Percentiles rank a stretch among this genome's conserved stretches.
phyloP scores from a whole-genome alignment of 2,797 vertebrate genomes.

The Premnoplex brunnescens region DNA sequence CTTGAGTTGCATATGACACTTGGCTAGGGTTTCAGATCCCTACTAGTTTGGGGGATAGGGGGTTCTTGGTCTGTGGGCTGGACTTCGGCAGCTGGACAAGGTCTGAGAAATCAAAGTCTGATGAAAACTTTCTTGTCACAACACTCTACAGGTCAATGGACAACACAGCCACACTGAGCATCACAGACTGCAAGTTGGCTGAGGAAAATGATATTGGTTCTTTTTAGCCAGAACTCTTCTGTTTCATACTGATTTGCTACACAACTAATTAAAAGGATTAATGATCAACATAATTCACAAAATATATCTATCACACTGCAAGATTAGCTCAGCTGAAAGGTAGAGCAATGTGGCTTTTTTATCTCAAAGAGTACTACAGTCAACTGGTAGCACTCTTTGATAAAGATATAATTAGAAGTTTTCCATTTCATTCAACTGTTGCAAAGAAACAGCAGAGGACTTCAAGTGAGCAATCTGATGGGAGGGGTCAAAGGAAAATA shows the following conservation, averaged over 20 bases:
- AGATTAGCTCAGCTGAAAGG: not conserved
- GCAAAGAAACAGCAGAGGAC: not conserved
- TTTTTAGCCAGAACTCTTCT: not conserved
- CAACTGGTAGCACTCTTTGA: not conserved
- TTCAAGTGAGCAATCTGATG: not conserved
- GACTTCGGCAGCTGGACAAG: not conserved
- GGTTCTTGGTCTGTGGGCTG: not conserved
- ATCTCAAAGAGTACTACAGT: not conserved
- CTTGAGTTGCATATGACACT: not conserved
- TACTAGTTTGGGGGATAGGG: not conserved
- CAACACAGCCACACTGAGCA: not conserved
- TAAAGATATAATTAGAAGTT: constrained; percentile 8
- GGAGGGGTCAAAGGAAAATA: not conserved
- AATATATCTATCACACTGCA: not conserved
- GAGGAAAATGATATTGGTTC: not conserved
- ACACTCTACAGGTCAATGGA: not conserved
- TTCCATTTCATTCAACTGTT: not conserved
- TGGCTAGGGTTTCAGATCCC: not conserved
- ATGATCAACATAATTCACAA: not conserved
- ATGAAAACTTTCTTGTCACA: not conserved
- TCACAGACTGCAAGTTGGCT: not conserved
- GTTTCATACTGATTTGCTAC: not conserved
- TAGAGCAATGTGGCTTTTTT: not conserved
- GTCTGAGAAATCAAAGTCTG: not conserved
- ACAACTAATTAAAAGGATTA: not conserved